Conservation (phyloP, 2,797 vertebrate species). For the Arnoldichthys spilopterus region DNA sequence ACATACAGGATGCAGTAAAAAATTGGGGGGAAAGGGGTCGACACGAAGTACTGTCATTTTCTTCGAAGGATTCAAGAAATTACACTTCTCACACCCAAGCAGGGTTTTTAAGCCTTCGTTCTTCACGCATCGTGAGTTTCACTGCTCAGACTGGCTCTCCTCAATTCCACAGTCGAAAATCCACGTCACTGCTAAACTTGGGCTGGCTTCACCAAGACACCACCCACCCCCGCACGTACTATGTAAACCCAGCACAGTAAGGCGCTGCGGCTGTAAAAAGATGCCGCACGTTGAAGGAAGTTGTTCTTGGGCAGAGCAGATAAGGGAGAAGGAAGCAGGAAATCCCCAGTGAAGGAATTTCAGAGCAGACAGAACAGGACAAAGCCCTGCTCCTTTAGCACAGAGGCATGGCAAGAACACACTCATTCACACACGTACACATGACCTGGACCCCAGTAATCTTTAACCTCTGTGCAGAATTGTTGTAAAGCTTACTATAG, state of each 20-base stretch:
- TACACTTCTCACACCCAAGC: not conserved
- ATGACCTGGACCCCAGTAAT: not conserved
- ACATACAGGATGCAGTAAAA: no score
- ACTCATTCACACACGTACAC: not conserved
- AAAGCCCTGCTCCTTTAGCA: not conserved
- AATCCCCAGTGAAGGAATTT: not conserved
- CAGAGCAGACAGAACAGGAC: not conserved
- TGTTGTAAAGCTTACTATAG: not conserved
- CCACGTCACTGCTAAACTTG: not conserved
- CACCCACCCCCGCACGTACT: not conserved
- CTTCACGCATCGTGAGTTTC: not conserved
- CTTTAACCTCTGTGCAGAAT: not conserved
- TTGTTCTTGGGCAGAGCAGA: slow-evolving; percentile 7
- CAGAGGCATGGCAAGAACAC: not conserved
- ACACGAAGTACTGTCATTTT: not conserved
- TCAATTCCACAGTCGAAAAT: slow-evolving; percentile 8
- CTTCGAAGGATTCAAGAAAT: not conserved
- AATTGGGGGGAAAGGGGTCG: not conserved
- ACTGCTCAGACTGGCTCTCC: not conserved
- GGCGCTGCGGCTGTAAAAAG: not conserved
- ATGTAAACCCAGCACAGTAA: not conserved
- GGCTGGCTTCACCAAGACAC: not conserved
- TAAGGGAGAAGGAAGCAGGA: slow-evolving; percentile 21
- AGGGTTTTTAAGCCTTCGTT: not conserved
- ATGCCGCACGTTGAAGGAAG: slow-evolving; percentile 18